Evolutionary conservation across 2,797 vertebrate species (phyloP).

Genomic region (Cephalopachus bancanus): DNA sequence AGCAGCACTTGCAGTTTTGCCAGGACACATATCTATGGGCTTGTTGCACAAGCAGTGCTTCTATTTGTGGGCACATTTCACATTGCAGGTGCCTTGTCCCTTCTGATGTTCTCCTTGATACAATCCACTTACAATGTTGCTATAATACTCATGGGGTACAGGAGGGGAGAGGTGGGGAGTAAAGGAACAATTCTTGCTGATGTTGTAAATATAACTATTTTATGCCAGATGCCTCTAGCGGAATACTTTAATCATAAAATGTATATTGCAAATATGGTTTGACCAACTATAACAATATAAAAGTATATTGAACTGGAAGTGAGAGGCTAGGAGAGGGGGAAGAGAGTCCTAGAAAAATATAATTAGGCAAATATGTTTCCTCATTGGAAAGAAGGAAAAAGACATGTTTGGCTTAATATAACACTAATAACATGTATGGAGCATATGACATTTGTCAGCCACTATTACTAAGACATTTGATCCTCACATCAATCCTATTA

Average conservation of each 20-base stretch:
- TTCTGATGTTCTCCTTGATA: neutral
- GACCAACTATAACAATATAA: neutral
- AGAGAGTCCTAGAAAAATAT: slow-evolving; percentile 4
- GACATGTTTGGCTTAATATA: neutral
- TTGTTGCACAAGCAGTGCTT: neutral
- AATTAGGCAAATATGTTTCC: neutral
- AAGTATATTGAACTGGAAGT: neutral
- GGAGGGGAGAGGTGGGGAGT: neutral
- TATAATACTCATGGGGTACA: neutral
- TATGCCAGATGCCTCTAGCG: neutral
- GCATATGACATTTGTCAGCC: neutral
- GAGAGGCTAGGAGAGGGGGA: neutral
- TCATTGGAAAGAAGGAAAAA: neutral
- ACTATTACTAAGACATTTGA: neutral
- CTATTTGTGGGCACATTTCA: neutral
- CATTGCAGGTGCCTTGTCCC: neutral
- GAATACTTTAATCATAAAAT: slow-evolving; percentile 6
- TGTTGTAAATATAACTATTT: neutral
- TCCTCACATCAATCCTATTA: neutral
- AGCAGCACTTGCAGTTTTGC: neutral
- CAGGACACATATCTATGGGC: neutral
- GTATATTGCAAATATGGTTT: slow-evolving; percentile 8
- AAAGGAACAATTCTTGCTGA: neutral
- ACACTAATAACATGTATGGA: neutral
- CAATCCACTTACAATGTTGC: neutral